phyloP scores from a whole-genome alignment of 1,140 invertebrate species.

The Drosophila aff. region DNA sequence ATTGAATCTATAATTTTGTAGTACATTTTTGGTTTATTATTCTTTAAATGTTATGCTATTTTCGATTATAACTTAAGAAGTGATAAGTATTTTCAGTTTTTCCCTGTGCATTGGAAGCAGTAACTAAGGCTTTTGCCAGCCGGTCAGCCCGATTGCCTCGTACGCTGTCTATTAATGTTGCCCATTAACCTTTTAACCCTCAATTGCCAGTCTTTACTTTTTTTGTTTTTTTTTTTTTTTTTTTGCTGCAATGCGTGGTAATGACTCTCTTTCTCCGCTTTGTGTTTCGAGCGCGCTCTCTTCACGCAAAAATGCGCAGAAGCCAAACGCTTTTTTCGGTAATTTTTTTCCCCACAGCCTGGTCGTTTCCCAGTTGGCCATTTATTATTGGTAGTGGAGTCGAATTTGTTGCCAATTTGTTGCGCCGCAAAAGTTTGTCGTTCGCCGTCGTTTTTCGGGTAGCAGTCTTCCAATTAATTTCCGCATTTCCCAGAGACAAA shows the following conservation, averaged over 20 bases:
- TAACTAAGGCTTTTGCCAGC: slow-evolving; percentile 28
- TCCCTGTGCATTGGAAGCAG: slow-evolving; percentile 14
- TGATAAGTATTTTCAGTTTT: not conserved
- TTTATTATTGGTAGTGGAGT: slow-evolving; percentile 64
- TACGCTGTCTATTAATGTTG: slow-evolving; percentile 77
- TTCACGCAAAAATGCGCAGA: slow-evolving; percentile 82
- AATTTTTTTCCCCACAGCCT: slow-evolving; percentile 7
- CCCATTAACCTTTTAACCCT: slow-evolving; percentile 77
- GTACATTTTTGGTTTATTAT: not conserved
- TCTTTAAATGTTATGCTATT: not conserved
- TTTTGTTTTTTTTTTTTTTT: not conserved
- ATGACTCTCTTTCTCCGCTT: slow-evolving; percentile 66
- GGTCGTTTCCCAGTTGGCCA: slow-evolving; percentile 54
- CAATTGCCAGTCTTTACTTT: slow-evolving; percentile 51
- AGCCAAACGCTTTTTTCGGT: slow-evolving; percentile 62
- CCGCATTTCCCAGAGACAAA: slow-evolving; percentile 78
- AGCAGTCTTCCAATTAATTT: slow-evolving; percentile 78
- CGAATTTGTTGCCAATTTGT: slow-evolving; percentile 81
- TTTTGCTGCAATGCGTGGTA: slow-evolving; percentile 63
- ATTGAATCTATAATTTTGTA: not conserved
- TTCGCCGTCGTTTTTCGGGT: slow-evolving; percentile 26
- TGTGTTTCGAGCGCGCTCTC: slow-evolving; percentile 22
- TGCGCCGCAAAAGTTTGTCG: slow-evolving; percentile 62
- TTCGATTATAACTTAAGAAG: too few species aligned
- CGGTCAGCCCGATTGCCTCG: slow-evolving; percentile 60